Base-by-base conservation (phyloP, 2,113 vertebrate genomes). In the Tenrec ecaudatus region DNA sequence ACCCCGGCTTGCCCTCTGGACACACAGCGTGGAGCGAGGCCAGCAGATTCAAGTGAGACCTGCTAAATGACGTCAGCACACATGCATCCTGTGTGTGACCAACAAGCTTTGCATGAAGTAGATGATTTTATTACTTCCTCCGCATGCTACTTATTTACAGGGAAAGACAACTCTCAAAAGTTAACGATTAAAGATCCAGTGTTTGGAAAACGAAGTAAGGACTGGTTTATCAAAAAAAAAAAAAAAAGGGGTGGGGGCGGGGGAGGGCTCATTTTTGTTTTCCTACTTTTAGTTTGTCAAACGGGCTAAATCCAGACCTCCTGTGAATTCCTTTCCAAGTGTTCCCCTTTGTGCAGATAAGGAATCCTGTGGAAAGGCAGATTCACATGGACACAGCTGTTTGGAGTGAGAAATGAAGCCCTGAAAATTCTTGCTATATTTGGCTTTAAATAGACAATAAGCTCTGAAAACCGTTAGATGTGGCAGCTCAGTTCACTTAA, bases 381-480 rank as follows among this genome's bases (percentile, higher is more conserved):
- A 60, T 36, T 43, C 15, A 1, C 62, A 76, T 31, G 27, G 9
- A 68, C 82, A 58, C 78, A 89, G 66, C 90, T 91, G 82, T 82
- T 91, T 22, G 71, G 62, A 95, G 71, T 16, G 73, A 84, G 73
- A 89, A 77, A 53, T 43, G 29, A 91, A 89, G 25, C 2, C 12
- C 47, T 85, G 69, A 29, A 82, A 53, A 93, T 69, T 62, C 75
- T 91, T 64, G 75, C 93, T 97, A 71, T 91, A 64, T 89, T 90
- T 85, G 93, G 91, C 57, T 86, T 78, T 82, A 93, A 86, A 84
- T 38, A 95, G 82, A 92, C 79, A 95, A 90, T 29, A 75, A 73
- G 29, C 78, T 2, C 88, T 75, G 93, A 85, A 91, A 93, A 79
- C 76, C 79, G 88, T 94, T 92, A 79, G 87, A 94, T 92, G 66